Percentiles rank a stretch among this genome's conserved stretches.
Evolutionary conservation across 2,888 invertebrate species (phyloP).

Genomic region (Eupithecia subumbrata): DNA sequence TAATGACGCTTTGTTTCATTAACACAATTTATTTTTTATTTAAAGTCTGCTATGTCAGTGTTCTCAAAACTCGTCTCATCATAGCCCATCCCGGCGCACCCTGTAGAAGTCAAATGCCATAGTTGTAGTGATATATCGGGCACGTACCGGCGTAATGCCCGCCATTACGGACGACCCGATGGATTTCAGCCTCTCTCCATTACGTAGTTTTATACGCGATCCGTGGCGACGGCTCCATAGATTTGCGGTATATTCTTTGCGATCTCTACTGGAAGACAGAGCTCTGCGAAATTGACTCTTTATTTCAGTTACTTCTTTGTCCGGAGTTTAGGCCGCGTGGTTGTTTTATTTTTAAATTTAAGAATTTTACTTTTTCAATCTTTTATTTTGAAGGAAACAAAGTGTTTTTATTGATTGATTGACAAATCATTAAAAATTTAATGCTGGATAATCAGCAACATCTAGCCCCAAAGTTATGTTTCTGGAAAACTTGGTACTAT

Average conservation of each 20-base stretch:
- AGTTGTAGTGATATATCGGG: conserved; percentile 51
- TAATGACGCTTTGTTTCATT: too few species aligned
- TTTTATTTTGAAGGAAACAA: not conserved
- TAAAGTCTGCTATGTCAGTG: not conserved
- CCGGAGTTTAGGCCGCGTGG: not conserved
- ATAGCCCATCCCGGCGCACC: not conserved
- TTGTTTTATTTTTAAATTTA: not conserved
- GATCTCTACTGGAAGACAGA: not conserved
- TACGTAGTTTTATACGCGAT: conserved; percentile 26
- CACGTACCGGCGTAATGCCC: conserved; percentile 56
- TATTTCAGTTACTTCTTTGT: not conserved
- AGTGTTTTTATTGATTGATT: too few species aligned
- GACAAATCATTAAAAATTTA: too few species aligned
- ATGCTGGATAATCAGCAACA: too few species aligned
- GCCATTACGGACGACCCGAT: conserved; percentile 50
- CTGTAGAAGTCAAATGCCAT: conserved; percentile 29
- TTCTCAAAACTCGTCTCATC: not conserved
- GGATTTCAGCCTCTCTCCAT: conserved; percentile 46
- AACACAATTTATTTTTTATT: too few species aligned
- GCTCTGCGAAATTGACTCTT: not conserved
- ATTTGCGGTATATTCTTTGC: not conserved
- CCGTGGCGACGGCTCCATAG: conserved; percentile 2
- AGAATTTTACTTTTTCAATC: not conserved
- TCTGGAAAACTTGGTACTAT: too few species aligned
- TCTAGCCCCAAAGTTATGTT: too few species aligned